A percentile compares a stretch with the other conserved stretches of the same genome.
phyloP scores from a whole-genome alignment of 2,113 vertebrate genomes.

The Dendrocopos noguchii region DNA sequence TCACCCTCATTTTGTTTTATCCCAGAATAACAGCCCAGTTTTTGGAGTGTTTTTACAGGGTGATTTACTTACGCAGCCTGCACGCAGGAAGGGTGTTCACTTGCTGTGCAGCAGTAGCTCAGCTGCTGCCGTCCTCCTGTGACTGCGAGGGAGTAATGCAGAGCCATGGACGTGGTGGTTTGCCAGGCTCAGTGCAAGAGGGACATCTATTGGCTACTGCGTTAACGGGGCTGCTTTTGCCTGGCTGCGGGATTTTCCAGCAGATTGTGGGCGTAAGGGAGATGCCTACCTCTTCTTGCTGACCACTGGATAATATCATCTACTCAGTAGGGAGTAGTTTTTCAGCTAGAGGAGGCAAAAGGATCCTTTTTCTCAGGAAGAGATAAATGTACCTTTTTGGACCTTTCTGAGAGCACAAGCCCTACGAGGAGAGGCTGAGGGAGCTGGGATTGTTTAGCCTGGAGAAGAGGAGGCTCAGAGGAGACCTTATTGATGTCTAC shows the following conservation, averaged over 20 bases:
- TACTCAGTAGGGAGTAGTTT: not conserved
- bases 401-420: not conserved
- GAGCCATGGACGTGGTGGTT: not conserved
- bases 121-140: not conserved
- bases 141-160: not conserved
- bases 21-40: not conserved
- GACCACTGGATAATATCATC: not conserved
- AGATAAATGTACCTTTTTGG: not conserved
- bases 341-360: fast-evolving
- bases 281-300: not conserved
- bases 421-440: no score
- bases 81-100: not conserved
- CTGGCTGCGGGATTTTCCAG: not conserved
- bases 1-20: not conserved
- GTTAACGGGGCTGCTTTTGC: not conserved
- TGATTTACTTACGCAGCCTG: not conserved
- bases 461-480: no score
- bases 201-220: constrained; percentile 32
- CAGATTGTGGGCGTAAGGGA: not conserved
- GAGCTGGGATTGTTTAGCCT: no score
- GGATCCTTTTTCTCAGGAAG: not conserved
- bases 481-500: no score
- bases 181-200: constrained; percentile 27
- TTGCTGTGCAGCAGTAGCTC: not conserved
- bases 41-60: not conserved